phyloP scores from a whole-genome alignment of 2,113 vertebrate genomes.

The Apistogramma diplotaenia region DNA sequence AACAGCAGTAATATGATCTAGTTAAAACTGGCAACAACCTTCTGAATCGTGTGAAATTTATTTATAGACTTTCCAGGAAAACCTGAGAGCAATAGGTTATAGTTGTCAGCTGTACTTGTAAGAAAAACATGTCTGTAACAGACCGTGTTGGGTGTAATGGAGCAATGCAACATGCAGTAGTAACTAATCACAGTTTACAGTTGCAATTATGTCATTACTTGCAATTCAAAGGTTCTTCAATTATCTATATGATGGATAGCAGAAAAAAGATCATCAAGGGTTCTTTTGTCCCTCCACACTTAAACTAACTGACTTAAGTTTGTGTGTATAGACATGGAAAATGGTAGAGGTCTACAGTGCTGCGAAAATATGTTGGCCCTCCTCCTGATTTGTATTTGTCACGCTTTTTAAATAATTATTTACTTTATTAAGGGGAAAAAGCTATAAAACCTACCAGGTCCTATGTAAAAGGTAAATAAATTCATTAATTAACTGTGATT shows the following conservation, averaged over 20 bases:
- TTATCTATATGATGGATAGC: background rate
- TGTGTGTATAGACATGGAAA: background rate
- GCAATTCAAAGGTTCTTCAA: background rate
- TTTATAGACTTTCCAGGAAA: background rate
- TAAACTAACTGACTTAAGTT: background rate
- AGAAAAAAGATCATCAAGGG: background rate
- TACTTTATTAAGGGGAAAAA: no score
- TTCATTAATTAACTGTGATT: no score
- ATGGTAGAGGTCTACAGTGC: background rate
- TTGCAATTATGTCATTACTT: background rate
- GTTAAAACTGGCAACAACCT: conserved; percentile 9
- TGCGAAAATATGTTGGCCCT: background rate
- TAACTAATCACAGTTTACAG: background rate
- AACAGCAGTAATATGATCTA: background rate
- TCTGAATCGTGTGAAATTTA: background rate
- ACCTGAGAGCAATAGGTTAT: background rate
- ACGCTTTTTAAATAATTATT: no score
- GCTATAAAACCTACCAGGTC: no score
- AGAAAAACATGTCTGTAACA: background rate
- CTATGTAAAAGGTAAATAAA: no score
- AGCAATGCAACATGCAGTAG: background rate
- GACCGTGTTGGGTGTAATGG: background rate
- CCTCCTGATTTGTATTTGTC: background rate
- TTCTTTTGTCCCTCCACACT: background rate
- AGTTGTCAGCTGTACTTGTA: background rate